Evolutionary conservation across 2,888 invertebrate genomes (phyloP).

Genomic region (Tethea ocularis): DNA sequence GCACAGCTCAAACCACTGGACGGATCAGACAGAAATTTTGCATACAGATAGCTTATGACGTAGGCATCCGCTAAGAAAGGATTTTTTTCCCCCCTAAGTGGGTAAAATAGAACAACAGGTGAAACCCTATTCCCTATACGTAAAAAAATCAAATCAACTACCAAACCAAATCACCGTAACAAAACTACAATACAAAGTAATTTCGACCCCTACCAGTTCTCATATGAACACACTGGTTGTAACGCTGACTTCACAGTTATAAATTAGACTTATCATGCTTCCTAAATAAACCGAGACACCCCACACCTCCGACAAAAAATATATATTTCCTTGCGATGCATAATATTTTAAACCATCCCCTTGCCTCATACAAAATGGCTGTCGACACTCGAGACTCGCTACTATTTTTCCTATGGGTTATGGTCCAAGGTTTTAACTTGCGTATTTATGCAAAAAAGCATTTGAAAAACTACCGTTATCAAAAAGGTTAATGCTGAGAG

Average conservation of each 20-base stretch:
- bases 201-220: slow-evolving; percentile 14
- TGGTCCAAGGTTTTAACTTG: slow-evolving; percentile 36
- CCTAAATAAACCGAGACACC: slow-evolving; percentile 46
- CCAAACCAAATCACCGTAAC: background rate
- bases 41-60: too few relatives aligned
- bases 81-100: too few relatives aligned
- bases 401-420: slow-evolving; percentile 67
- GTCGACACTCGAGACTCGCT: slow-evolving; percentile 80
- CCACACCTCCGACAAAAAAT: slow-evolving; percentile 61
- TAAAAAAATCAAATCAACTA: too few relatives aligned
- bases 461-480: too few relatives aligned
- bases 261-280: slow-evolving; percentile 63
- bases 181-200: background rate
- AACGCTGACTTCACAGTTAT: slow-evolving; percentile 45
- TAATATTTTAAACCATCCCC: slow-evolving; percentile 81
- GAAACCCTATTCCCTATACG: too few relatives aligned
- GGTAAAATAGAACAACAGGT: too few relatives aligned
- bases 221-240: slow-evolving; percentile 27
- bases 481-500: too few relatives aligned
- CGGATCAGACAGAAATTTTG: too few relatives aligned
- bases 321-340: slow-evolving; percentile 70
- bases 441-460: background rate
- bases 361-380: slow-evolving; percentile 78
- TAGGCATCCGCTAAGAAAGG: too few relatives aligned
- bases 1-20: too few relatives aligned